A percentile compares a stretch with the other conserved stretches of the same genome.
These are phyloP conservation scores for Echiichthys vipera DNA, from an alignment of 2,797 vertebrate species.

Conservation along the genomic window DNA sequence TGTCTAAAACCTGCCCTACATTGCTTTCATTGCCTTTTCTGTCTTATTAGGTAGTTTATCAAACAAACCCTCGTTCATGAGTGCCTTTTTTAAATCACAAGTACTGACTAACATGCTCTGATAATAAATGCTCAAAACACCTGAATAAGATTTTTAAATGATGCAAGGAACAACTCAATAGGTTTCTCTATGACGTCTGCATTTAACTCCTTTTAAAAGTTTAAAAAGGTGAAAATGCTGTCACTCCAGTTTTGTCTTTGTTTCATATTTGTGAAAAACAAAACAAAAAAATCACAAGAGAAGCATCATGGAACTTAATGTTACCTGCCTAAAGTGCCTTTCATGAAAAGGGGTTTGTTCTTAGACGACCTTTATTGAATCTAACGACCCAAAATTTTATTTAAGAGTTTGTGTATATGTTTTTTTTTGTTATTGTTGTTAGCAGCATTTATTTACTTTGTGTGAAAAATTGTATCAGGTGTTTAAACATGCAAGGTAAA, in stretches of 20 bases:
- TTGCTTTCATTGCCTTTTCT: neutral
- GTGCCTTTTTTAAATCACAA: conserved; percentile 38
- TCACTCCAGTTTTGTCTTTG: neutral
- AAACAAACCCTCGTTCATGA: conserved; percentile 9
- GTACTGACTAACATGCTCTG: conserved; percentile 9
- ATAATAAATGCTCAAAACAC: neutral
- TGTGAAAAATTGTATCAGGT: neutral
- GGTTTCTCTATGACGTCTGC: neutral
- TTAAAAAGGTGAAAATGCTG: conserved; percentile 1
- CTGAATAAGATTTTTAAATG: neutral
- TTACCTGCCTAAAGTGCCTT: conserved; percentile 35
- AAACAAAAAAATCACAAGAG: neutral
- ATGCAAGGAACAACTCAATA: neutral
- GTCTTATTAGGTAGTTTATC: neutral
- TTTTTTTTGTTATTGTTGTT: conserved; percentile 6
- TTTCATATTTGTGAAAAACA: neutral
- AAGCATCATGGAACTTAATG: neutral
- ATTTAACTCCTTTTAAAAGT: neutral
- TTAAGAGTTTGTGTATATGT: conserved; percentile 4
- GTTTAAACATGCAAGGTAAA: conserved; percentile 7
- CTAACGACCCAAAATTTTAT: conserved; percentile 13
- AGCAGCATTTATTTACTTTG: conserved; percentile 2
- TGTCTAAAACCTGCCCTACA: neutral
- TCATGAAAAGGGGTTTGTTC: conserved; percentile 1
- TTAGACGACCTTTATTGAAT: conserved; percentile 21